Conservation (phyloP, 2,797 vertebrate genomes). For the Pteropus rufus region DNA sequence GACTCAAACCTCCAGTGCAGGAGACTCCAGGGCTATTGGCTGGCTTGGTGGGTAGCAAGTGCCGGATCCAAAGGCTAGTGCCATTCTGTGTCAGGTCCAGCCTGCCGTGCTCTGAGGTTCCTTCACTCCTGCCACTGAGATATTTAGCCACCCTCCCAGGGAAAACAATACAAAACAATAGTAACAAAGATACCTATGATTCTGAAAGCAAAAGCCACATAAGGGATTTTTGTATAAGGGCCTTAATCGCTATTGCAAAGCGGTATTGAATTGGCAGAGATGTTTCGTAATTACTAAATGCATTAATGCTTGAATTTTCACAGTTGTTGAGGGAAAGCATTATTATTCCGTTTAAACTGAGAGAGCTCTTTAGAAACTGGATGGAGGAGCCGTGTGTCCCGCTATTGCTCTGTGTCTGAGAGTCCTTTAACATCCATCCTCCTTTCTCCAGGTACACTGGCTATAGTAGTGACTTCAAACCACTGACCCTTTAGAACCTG, state of each 20-base stretch:
- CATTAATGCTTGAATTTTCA: neutral
- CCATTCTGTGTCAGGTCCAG: neutral
- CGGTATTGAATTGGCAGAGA: neutral
- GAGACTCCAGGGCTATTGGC: neutral
- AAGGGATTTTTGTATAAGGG: neutral
- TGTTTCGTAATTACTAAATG: neutral
- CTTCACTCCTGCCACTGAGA: neutral
- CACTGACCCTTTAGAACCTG: neutral
- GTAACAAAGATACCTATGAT: neutral
- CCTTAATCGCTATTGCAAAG: neutral
- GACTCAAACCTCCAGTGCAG: neutral
- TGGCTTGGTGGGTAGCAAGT: fast-evolving
- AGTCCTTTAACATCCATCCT: neutral
- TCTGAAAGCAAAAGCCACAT: neutral
- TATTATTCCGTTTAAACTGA: neutral
- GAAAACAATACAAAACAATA: neutral
- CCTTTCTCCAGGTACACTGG: neutral
- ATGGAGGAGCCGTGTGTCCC: neutral
- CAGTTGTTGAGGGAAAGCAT: neutral
- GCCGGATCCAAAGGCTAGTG: neutral
- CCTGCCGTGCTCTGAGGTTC: neutral
- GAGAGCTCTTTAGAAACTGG: neutral
- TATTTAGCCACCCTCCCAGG: neutral
- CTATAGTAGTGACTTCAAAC: neutral
- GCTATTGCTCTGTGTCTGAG: neutral